phyloP scores from a whole-genome alignment of 1,140 invertebrate species.

The Hestina assimilis region DNA sequence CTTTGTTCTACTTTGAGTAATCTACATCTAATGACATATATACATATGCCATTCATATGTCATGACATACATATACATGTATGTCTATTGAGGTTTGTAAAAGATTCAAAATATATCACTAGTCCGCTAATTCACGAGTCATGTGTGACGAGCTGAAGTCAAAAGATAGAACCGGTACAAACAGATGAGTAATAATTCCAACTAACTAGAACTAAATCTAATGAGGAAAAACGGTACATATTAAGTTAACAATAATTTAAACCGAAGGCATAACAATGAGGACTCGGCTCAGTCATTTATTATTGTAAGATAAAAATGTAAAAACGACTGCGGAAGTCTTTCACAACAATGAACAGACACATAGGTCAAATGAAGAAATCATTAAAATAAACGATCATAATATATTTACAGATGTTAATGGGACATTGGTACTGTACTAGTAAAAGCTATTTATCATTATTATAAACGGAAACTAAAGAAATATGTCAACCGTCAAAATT shows the following conservation, averaged over 20 bases:
- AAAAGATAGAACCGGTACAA: constrained; percentile 14
- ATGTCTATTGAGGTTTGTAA: background rate
- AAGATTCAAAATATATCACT: background rate
- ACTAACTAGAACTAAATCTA: constrained; percentile 4
- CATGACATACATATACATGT: background rate
- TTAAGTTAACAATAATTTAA: constrained; percentile 10
- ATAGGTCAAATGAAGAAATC: background rate
- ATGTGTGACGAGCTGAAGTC: constrained; percentile 12
- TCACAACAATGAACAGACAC: background rate
- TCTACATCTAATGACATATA: too few relatives aligned
- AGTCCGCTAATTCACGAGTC: constrained; percentile 23
- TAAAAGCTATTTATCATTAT: too few relatives aligned
- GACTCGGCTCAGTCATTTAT: background rate
- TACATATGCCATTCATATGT: too few relatives aligned
- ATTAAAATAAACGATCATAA: background rate
- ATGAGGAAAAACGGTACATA: constrained; percentile 14
- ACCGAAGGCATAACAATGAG: background rate
- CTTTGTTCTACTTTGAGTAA: too few relatives aligned
- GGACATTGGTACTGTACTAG: too few relatives aligned
- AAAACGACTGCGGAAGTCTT: background rate
- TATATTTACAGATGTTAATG: background rate
- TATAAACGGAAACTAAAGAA: too few relatives aligned
- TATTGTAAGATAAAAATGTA: background rate
- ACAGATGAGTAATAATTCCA: constrained; percentile 11
- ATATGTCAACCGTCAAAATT: too few relatives aligned